Percentiles rank a stretch among this genome's conserved stretches.
Evolutionary conservation across 2,797 vertebrate genomes (phyloP).

Genomic region (Parotocinclus haroldoi): DNA sequence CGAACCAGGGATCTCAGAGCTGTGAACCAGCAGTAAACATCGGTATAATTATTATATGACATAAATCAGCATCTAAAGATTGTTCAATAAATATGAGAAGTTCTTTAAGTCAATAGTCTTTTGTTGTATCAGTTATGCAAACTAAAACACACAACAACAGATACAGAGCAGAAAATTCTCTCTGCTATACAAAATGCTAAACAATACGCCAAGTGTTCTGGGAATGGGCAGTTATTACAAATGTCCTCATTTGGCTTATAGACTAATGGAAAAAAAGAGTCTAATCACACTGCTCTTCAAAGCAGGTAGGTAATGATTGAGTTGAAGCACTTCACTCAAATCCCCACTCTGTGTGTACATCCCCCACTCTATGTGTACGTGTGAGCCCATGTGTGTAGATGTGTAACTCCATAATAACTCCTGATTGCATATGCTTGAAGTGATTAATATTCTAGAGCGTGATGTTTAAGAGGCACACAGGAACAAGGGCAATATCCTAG

Average conservation of each 20-base stretch:
- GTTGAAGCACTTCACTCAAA: conserved; percentile 22
- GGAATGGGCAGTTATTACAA: background rate
- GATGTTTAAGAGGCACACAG: conserved; percentile 22
- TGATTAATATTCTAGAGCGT: too few species aligned
- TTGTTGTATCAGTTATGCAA: too few species aligned
- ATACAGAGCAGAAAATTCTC: too few species aligned
- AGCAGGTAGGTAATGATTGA: conserved; percentile 20
- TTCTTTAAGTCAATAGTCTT: too few species aligned
- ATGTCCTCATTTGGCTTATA: background rate
- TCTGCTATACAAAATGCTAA: too few species aligned
- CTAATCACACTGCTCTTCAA: conserved; percentile 33
- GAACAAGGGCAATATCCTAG: conserved; percentile 12
- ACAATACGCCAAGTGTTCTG: too few species aligned
- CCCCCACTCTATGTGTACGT: background rate
- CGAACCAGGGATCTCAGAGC: too few species aligned
- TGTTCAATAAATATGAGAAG: too few species aligned
- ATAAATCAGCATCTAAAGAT: too few species aligned
- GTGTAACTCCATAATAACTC: conserved; percentile 18
- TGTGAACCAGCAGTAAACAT: too few species aligned
- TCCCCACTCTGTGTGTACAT: conserved; percentile 2
- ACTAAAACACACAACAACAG: too few species aligned
- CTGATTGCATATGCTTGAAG: conserved; percentile 32
- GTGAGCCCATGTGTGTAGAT: conserved; percentile 10
- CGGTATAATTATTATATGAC: too few species aligned
- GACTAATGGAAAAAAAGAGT: conserved; percentile 16